These are phyloP conservation scores for Drosophila mayri DNA, from an alignment of 1,140 invertebrate species.

Conservation along the genomic window DNA sequence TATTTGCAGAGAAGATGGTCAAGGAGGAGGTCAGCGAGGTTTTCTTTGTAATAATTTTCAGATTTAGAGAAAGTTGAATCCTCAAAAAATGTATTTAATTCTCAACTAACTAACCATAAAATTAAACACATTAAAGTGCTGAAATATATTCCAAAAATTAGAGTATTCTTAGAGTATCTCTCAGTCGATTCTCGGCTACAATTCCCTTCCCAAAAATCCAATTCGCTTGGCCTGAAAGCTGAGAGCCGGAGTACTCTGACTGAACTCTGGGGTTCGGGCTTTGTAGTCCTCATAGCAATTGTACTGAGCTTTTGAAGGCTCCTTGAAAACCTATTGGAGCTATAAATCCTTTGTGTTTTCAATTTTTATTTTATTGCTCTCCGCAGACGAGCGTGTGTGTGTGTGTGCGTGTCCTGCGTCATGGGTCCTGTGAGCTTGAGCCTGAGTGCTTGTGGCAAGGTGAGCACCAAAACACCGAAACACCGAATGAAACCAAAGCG, in stretches of 20 bases:
- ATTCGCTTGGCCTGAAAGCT: slow-evolving; percentile 40
- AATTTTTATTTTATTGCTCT: slow-evolving; percentile 84
- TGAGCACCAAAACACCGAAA: slow-evolving; percentile 43
- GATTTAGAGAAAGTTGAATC: too few relatives aligned
- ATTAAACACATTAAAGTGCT: background rate
- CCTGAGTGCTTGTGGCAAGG: slow-evolving; percentile 39
- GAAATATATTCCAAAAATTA: background rate
- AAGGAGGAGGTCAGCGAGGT: background rate
- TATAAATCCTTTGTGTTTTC: slow-evolving; percentile 84
- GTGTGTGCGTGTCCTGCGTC: slow-evolving; percentile 26
- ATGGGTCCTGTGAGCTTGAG: slow-evolving; percentile 23
- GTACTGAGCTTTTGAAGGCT: slow-evolving; percentile 75
- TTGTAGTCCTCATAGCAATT: slow-evolving; percentile 43
- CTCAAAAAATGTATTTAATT: background rate
- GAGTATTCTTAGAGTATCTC: background rate
- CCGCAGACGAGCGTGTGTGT: slow-evolving; percentile 53
- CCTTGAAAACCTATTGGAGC: slow-evolving; percentile 84
- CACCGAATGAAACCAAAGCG: slow-evolving; percentile 19
- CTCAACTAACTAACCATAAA: background rate
- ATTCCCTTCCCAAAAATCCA: slow-evolving; percentile 16
- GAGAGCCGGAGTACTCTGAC: slow-evolving; percentile 12
- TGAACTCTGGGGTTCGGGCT: background rate
- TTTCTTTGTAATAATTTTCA: background rate
- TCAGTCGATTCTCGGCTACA: background rate
- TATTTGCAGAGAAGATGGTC: background rate